phyloP scores from a whole-genome alignment of 1,140 invertebrate genomes.

The Saccostrea echinata region DNA sequence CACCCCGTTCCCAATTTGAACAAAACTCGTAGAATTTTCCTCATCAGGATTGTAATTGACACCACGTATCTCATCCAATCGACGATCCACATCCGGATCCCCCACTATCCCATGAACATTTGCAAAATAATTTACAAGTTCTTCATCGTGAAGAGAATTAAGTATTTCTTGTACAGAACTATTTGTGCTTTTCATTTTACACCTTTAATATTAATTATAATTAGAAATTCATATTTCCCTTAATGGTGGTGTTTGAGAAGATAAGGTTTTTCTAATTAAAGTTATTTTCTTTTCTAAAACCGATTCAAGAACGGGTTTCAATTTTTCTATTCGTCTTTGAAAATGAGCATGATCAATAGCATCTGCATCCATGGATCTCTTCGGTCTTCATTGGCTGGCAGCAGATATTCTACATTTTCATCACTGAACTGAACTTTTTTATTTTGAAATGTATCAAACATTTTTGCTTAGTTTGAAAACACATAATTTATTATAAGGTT shows the following conservation, averaged over 20 bases:
- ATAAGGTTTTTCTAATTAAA: background rate
- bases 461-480: constrained; percentile 6
- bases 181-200: background rate
- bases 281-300: background rate
- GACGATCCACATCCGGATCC: background rate
- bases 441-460: too few relatives aligned
- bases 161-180: background rate
- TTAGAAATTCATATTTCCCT: too few relatives aligned
- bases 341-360: background rate
- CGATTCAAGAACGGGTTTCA: background rate
- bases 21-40: too few relatives aligned
- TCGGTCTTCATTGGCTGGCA: constrained; percentile 13
- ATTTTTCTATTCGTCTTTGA: background rate
- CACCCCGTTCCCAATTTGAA: background rate
- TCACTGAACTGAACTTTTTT: background rate
- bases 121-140: background rate
- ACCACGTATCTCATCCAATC: background rate
- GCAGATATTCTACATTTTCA: background rate
- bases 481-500: background rate
- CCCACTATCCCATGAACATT: background rate
- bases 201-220: background rate
- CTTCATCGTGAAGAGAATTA: background rate
- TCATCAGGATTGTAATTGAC: background rate
- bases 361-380: constrained; percentile 22
- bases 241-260: too few relatives aligned